These are phyloP conservation scores for Priocnemis perturbator DNA, from an alignment of 2,888 invertebrate genomes.

Conservation along the genomic window DNA sequence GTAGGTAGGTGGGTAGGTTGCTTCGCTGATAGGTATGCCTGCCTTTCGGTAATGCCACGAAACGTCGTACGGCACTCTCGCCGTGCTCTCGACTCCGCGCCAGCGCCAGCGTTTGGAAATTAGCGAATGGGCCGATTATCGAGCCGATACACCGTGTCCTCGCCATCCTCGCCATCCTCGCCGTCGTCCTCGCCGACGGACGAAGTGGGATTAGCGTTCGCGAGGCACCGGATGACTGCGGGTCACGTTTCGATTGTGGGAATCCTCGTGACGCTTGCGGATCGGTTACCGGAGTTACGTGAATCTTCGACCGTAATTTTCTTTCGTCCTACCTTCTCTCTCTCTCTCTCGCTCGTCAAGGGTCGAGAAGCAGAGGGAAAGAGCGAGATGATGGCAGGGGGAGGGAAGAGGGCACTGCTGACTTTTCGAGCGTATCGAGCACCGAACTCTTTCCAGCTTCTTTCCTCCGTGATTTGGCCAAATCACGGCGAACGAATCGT, in stretches of 20 bases:
- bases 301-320: conserved; percentile 5
- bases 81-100: conserved; percentile 31
- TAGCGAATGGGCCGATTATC: conserved; percentile 72
- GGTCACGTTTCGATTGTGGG: conserved; percentile 60
- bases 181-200: no score
- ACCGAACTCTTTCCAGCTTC: no score
- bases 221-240: conserved; percentile 43
- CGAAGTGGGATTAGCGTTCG: conserved; percentile 41
- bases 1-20: no score
- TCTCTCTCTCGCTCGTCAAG: no score
- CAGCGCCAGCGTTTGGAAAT: conserved; percentile 68
- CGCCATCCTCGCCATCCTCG: not conserved
- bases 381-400: no score
- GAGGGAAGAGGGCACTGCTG: no score
- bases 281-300: conserved; percentile 30
- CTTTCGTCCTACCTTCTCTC: not conserved
- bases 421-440: no score
- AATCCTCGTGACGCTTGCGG: conserved; percentile 55
- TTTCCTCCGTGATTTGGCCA: no score
- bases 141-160: conserved; percentile 23
- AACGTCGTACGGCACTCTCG: conserved; percentile 17
- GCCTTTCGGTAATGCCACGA: conserved; percentile 42
- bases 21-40: conserved; percentile 22
- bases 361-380: no score
- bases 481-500: no score